These are phyloP conservation scores for Oegoconia quadripuncta DNA, from an alignment of 2,888 invertebrate species.

Conservation along the genomic window DNA sequence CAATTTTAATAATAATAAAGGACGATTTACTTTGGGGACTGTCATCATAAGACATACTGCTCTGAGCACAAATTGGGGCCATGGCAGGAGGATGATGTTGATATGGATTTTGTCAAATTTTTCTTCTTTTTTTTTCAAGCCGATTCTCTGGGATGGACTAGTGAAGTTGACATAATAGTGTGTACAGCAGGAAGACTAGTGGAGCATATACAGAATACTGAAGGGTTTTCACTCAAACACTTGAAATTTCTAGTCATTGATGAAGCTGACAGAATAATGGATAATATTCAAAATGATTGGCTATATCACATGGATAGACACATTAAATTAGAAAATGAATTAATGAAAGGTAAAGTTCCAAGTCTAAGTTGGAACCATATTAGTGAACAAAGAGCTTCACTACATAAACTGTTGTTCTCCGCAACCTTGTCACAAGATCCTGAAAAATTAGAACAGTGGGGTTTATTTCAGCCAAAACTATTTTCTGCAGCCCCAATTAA, in stretches of 20 bases:
- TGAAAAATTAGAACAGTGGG: conserved; percentile 93
- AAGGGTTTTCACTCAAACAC: conserved; percentile 85
- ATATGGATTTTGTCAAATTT: too few species aligned
- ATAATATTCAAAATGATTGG: conserved; percentile 95
- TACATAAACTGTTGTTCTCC: conserved; percentile 97
- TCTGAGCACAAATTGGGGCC: too few species aligned
- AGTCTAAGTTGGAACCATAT: conserved; percentile 72
- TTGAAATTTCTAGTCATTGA: conserved; percentile 93
- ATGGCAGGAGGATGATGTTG: too few species aligned
- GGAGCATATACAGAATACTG: conserved; percentile 92
- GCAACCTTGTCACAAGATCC: conserved; percentile 98
- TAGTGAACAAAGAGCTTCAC: conserved; percentile 70
- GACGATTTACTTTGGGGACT: too few species aligned
- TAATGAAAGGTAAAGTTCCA: conserved; percentile 68
- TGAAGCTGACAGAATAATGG: conserved; percentile 97
- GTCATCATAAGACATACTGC: too few species aligned
- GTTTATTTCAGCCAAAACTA: conserved; percentile 94
- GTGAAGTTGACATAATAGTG: conserved; percentile 90
- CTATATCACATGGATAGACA: conserved; percentile 88
- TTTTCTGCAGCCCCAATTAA: conserved; percentile 85
- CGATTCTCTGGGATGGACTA: conserved; percentile 77
- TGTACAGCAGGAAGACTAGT: conserved; percentile 96
- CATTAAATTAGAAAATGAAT: conserved; percentile 76
- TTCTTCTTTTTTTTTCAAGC: conserved; percentile 57
- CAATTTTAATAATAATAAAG: too few species aligned